These are phyloP conservation scores for Leptinotarsa tumamoca DNA, from an alignment of 2,888 invertebrate species.

Conservation along the genomic window DNA sequence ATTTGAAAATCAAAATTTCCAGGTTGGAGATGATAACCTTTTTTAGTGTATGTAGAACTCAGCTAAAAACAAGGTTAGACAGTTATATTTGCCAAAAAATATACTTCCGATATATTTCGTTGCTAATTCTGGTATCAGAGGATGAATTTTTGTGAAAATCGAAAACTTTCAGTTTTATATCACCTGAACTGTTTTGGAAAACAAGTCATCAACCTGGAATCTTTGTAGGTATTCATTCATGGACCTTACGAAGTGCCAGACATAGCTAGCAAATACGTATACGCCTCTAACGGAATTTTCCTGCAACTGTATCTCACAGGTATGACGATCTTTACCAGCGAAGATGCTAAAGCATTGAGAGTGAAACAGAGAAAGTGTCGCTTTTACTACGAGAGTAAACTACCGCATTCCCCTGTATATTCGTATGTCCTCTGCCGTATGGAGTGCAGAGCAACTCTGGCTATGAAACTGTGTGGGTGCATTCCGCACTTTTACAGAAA, in stretches of 20 bases:
- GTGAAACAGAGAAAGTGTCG: constrained; percentile 77
- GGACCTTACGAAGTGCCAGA: constrained; percentile 78
- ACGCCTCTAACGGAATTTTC: constrained; percentile 59
- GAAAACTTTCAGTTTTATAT: no score
- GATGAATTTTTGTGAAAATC: no score
- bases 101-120: no score
- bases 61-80: no score
- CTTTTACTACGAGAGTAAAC: constrained; percentile 74
- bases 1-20: no score
- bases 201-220: background rate
- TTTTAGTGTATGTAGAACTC: no score
- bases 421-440: constrained; percentile 77
- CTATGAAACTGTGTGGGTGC: constrained; percentile 75
- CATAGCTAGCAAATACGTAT: constrained; percentile 68
- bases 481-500: constrained; percentile 80
- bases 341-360: constrained; percentile 64
- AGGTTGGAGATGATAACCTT: no score
- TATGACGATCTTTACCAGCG: constrained; percentile 61
- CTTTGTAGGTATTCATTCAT: constrained; percentile 72
- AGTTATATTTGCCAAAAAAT: no score
- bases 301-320: constrained; percentile 61
- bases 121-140: no score
- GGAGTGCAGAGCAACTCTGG: constrained; percentile 77
- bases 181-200: no score
- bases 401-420: constrained; percentile 77